Conservation (phyloP, 2,113 vertebrate genomes). For the Aix galericulata region DNA sequence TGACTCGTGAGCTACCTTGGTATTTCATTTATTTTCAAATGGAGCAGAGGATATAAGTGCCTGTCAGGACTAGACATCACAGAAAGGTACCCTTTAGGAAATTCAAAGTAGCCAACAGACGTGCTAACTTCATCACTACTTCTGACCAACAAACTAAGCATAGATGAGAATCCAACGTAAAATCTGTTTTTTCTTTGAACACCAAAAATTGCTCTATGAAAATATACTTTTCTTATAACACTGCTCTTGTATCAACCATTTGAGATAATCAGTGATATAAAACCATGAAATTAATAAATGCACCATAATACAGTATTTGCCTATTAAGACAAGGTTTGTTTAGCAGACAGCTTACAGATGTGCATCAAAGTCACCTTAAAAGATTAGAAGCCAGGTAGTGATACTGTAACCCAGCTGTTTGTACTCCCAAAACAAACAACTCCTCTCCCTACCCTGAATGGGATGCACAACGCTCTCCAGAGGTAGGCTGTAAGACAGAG, state of each 20-base stretch:
- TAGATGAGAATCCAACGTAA: background rate
- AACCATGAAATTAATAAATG: background rate
- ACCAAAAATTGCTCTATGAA: background rate
- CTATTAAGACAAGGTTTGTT: background rate
- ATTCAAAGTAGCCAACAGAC: background rate
- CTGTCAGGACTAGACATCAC: background rate
- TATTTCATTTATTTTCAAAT: background rate
- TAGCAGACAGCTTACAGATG: background rate
- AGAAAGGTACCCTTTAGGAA: background rate
- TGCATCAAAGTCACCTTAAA: background rate
- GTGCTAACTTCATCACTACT: background rate
- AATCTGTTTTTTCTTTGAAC: background rate
- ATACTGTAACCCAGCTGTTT: background rate
- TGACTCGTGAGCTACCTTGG: background rate
- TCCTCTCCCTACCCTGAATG: background rate
- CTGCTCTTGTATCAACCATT: background rate
- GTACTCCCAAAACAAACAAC: accelerated
- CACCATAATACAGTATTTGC: background rate
- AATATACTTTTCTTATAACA: background rate
- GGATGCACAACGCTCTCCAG: background rate
- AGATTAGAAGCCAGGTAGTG: background rate
- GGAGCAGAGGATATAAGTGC: background rate
- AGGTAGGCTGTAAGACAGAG: background rate
- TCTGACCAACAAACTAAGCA: background rate
- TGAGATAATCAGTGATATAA: background rate